A percentile compares a stretch with the other conserved stretches of the same genome.
These are phyloP conservation scores for Somateria mollissima DNA, from an alignment of 2,797 vertebrate species.

Conservation along the genomic window DNA sequence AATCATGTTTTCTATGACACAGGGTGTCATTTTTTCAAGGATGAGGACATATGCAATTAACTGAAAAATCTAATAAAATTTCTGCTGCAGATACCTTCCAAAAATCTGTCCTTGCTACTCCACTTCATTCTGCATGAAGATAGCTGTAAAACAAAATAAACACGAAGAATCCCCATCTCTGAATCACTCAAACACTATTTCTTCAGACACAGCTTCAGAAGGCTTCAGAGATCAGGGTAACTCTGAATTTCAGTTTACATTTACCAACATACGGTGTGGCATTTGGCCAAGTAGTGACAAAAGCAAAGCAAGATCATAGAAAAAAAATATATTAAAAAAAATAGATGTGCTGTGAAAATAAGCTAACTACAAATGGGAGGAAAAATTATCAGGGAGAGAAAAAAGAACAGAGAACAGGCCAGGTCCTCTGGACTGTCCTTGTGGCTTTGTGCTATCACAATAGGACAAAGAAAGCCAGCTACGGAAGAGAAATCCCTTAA, in stretches of 20 bases:
- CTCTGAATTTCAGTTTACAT: conserved; percentile 44
- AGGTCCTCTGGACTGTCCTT: neutral
- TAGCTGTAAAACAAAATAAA: neutral
- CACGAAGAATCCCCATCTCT: neutral
- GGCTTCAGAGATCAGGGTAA: conserved; percentile 20
- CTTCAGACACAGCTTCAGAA: neutral
- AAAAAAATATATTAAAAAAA: neutral
- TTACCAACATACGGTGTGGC: neutral
- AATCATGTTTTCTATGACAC: neutral
- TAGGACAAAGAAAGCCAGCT: neutral
- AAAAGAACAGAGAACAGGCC: neutral
- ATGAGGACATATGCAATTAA: neutral
- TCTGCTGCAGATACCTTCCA: neutral
- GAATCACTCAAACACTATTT: neutral
- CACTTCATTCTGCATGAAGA: neutral
- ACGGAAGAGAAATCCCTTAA: neutral
- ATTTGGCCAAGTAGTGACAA: conserved; percentile 10
- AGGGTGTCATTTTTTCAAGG: neutral
- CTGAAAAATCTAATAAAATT: conserved; percentile 21
- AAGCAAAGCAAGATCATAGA: neutral
- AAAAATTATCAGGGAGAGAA: neutral
- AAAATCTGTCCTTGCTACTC: neutral
- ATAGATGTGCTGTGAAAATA: neutral
- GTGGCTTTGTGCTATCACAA: neutral
- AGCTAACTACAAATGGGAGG: neutral